These are phyloP conservation scores for Engystomops pustulosus DNA, from an alignment of 2,113 vertebrate genomes.

Conservation along the genomic window DNA sequence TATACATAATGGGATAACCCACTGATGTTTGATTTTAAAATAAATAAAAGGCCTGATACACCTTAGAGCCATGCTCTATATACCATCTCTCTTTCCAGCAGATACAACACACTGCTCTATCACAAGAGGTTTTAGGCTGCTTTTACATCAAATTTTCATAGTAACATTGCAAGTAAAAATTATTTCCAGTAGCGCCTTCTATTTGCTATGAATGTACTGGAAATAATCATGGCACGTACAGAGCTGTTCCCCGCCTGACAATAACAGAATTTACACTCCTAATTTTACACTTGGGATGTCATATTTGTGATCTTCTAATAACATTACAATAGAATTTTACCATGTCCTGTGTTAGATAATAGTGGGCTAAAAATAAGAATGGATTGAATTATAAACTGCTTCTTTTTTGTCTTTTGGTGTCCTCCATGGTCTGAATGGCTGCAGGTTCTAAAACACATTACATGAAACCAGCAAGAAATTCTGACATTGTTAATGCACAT, in stretches of 20 bases:
- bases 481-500: not conserved
- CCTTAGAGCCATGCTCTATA: not conserved
- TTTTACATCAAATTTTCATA: not conserved
- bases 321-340: constrained; percentile 30
- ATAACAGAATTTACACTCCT: constrained; percentile 33
- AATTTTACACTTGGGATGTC: constrained; percentile 40
- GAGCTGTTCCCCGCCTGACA: constrained; percentile 11
- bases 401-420: not conserved
- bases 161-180: not conserved
- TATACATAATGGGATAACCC: constrained; percentile 28
- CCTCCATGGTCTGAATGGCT: not conserved
- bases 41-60: constrained; percentile 16
- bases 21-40: constrained; percentile 19
- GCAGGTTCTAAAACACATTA: not conserved
- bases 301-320: constrained; percentile 39
- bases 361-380: constrained; percentile 26
- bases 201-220: not conserved
- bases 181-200: not conserved
- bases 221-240: constrained; percentile 1
- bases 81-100: not conserved
- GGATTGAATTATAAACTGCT: constrained; percentile 12
- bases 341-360: constrained; percentile 17
- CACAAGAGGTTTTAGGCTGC: not conserved
- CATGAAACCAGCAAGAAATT: constrained; percentile 15
- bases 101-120: not conserved